These are phyloP conservation scores for Drosophila picticornis DNA, from an alignment of 2,888 invertebrate species.

Conservation along the genomic window DNA sequence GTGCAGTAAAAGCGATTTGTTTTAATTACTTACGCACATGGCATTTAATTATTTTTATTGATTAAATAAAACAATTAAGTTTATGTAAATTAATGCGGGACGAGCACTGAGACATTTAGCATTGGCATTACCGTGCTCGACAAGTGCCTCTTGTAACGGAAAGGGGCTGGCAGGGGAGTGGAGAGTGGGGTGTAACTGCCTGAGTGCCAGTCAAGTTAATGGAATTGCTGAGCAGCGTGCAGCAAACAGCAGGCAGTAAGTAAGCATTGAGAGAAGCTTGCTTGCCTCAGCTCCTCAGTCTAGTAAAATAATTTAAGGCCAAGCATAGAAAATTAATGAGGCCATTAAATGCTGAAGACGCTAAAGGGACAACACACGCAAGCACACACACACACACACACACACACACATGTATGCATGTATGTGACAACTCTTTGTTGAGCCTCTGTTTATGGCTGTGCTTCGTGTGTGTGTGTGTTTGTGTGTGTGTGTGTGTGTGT, in stretches of 20 bases:
- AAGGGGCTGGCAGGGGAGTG: neutral
- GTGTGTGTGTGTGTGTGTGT: constrained; percentile 45
- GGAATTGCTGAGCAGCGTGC: constrained; percentile 74
- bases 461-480: constrained; percentile 41
- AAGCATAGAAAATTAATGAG: constrained; percentile 82
- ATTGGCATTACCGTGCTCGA: constrained; percentile 42
- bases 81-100: constrained; percentile 75
- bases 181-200: constrained; percentile 6
- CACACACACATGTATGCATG: neutral
- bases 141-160: neutral
- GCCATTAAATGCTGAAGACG: constrained; percentile 80
- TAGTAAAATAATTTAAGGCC: constrained; percentile 77
- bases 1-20: constrained; percentile 78
- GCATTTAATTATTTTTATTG: constrained; percentile 82
- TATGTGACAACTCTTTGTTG: constrained; percentile 72
- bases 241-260: constrained; percentile 11
- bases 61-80: constrained; percentile 82
- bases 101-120: constrained; percentile 44
- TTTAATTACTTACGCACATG: constrained; percentile 81
- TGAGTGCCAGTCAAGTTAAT: constrained; percentile 70
- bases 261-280: constrained; percentile 8
- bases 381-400: constrained; percentile 38
- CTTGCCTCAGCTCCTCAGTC: constrained; percentile 24
- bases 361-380: constrained; percentile 67
- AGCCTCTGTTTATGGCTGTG: constrained; percentile 61